Base-by-base conservation (phyloP, 2,113 vertebrate species). In the Ammodytes marinus region DNA sequence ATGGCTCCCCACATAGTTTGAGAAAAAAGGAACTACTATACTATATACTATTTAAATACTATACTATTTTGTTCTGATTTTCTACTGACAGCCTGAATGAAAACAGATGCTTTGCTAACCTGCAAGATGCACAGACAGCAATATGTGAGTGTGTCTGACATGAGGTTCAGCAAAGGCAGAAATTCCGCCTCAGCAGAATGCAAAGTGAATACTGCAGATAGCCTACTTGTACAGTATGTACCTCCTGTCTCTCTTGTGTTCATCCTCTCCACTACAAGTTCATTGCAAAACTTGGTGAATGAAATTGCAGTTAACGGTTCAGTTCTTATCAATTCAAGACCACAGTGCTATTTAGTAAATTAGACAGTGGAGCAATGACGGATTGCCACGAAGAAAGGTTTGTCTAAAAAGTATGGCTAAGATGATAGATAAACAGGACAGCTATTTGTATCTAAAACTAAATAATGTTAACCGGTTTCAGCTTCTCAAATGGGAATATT, bases 111-210 rank as follows among this genome's bases (percentile, higher is more conserved):
- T 69, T 15, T n/a, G 66, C 76, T 72, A 65, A 69, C 76, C 79
- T 3, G 8, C 72, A 80, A 75, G n/a, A 60, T 77, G 79, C 80
- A 59, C 40, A 37, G 50, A 91, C 84, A 89, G 89, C 83, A 0
- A 4, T 61, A 73, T 60, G 10, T 54, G 39, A 65, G 45, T 5
- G 35, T 2, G 11, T 5, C 52, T 71, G 77, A 77, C 46, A 55
- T 63, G 61, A 43, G 43, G 55, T 27, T 70, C n/a, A 71, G 42
- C 52, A 74, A 0, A 37, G 50, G 2, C 63, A 82, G 75, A 82
- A 85, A 54, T 79, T 8, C 77, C 27, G 5, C 52, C 58, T 90
- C 84, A 91, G 89, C 84, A 87, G 52, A 87, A 88, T 82, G 85
- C 27, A 82, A 84, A 86, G 68, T 6, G 59, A 69, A 71, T 39